Base-by-base conservation (phyloP, 1,140 invertebrate genomes). In the Ladona fulva region DNA sequence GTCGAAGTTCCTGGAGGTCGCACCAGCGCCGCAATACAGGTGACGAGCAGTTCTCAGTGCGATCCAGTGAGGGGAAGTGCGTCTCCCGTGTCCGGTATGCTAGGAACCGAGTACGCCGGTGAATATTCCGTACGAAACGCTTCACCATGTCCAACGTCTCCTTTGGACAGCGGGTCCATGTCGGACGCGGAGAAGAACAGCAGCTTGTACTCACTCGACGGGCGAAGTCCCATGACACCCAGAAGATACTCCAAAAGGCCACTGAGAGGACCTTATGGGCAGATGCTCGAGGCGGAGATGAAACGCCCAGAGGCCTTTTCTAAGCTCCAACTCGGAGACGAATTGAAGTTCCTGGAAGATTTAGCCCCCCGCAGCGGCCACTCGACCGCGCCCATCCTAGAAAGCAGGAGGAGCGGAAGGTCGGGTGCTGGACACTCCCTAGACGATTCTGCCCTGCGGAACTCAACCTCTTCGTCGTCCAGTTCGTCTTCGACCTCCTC, bases 231-330 rank as follows among this genome's bases (percentile, higher is more conserved):
- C 78, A 81, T 59, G 75, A 78, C 82, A 0, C 82, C 84, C 7
- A 80, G 87, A 25, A 86, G 92, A 5, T 94, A 92, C 81, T 91
- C 90, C 12, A 93, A 94, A 83, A 85, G 92, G 22, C 92, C 92
- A 0, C 84, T 94, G 0, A 86, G 93, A 24, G 93, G 93, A 8
- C 93, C 93, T 5, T 94, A 94, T 81, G 92, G 92, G 0, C 91
- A 93, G 83, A 94, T 94, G 92, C 85, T 94, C 16, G 93, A 94
- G 83, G 91, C 92, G 1, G 92, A 94, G 84, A 93, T 94, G 90
- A 92, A 91, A 75, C 82, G 85, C 0, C 89, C 90, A 0, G 89
- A 89, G 80, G 83, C 82, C 24, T 82, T 82, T 78, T 79, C 85
- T 77, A 87, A 89, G 83, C 82, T 86, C 78, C 84, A 88, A 77